phyloP scores from a whole-genome alignment of 2,113 vertebrate genomes.

The Emydura subglobosa region DNA sequence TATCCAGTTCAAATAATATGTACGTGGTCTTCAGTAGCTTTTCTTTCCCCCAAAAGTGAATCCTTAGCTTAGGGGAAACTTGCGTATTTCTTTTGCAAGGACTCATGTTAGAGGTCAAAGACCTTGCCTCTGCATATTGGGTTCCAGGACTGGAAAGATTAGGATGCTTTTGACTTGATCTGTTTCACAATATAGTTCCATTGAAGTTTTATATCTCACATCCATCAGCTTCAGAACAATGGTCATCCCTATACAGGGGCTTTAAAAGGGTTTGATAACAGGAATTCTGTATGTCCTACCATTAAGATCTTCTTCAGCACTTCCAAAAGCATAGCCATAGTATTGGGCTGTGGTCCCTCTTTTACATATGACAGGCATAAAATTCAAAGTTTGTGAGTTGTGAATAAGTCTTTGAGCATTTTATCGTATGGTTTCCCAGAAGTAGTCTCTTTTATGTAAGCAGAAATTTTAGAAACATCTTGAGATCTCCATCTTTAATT shows the following conservation, averaged over 20 bases:
- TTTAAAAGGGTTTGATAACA: background rate
- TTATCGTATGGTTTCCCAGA: background rate
- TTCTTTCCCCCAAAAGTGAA: background rate
- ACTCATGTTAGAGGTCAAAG: background rate
- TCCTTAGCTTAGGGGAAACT: background rate
- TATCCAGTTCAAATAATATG: background rate
- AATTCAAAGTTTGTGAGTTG: background rate
- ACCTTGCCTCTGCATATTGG: background rate
- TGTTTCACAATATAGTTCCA: background rate
- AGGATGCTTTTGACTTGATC: background rate
- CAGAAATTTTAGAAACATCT: background rate
- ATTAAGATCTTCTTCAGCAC: background rate
- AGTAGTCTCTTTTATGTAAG: background rate
- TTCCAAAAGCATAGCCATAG: background rate
- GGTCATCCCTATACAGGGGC: background rate
- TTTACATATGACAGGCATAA: constrained; percentile 25
- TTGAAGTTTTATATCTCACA: background rate
- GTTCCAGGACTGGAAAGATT: background rate
- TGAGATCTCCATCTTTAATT: background rate
- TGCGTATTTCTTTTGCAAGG: background rate
- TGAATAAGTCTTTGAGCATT: background rate
- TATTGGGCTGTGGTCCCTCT: background rate
- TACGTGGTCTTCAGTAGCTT: background rate
- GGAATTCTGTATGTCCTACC: background rate
- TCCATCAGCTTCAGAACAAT: background rate